A percentile compares a stretch with the other conserved stretches of the same genome.
Evolutionary conservation across 2,113 vertebrate species (phyloP).

Genomic region (Acinonyx jubatus): DNA sequence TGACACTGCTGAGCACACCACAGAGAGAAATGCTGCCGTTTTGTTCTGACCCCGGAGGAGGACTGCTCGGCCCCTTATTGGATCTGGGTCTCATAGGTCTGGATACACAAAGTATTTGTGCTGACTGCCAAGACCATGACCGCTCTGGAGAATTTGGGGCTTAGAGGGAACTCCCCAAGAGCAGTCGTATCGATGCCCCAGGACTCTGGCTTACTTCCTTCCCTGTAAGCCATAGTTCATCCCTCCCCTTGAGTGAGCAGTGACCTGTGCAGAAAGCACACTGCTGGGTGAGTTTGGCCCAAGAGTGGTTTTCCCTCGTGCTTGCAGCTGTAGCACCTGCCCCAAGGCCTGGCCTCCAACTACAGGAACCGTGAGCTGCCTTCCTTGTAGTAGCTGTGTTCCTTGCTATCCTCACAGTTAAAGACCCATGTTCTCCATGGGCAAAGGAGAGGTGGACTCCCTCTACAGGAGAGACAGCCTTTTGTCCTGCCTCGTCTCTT

Average conservation of each 20-base stretch:
- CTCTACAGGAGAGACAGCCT: neutral
- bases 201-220: neutral
- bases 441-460: neutral
- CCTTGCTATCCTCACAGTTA: neutral
- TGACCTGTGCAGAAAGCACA: neutral
- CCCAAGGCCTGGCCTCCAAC: neutral
- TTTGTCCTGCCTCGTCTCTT: neutral
- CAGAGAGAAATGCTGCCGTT: neutral
- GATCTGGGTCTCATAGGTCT: neutral
- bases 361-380: neutral
- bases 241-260: neutral
- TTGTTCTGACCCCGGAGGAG: neutral
- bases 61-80: neutral
- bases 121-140: neutral
- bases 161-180: neutral
- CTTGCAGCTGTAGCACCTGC: neutral
- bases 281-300: accelerated
- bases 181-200: accelerated
- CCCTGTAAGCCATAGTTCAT: neutral
- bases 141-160: neutral
- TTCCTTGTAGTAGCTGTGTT: neutral
- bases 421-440: neutral
- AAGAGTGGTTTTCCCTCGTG: neutral
- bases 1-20: accelerated
- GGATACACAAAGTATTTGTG: neutral